Evolutionary conservation across 2,888 invertebrate genomes (phyloP), one percentile per base, ranked within the genome.

Genomic region (Laothoe populi): DNA sequence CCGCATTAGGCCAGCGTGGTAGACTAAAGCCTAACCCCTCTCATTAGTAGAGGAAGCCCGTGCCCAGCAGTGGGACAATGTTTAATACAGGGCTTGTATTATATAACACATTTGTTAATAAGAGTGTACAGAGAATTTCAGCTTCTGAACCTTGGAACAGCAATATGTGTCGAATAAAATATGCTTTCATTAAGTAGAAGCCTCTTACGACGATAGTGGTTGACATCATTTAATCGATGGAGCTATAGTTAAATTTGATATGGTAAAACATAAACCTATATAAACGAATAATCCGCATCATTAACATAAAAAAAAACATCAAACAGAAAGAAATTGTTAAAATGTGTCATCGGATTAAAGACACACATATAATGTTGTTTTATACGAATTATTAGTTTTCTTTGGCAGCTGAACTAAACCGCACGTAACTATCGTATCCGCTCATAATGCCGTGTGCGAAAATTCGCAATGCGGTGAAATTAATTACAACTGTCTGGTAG

Each of bases 341-440:
- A 31, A 19, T 16, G 19, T 35, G 19, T 53, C 31, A 19, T 19
- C 16, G 11, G 10, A 31, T 19, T 35, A 19, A 19, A 19, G 19
- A 35, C 31, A 53, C 31, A 53, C 31, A 35, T 31, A 53, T 53
- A 53, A 53, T 35, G 16, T 35, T 19, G 19, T 53, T 53, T 49
- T 35, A 31, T 31, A n/a, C 8, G 19, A 35, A 7, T 53, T 31
- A 19, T n/a, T 46, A 46, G n/a, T 53, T 53, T 19, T 16, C 19
- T 19, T 53, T 35, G 53, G 31, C 53, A 35, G 11, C 19, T 48
- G 21, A 3, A 24, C 26, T 53, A 53, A 35, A 35, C 19, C 49
- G 16, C 53, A 35, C 4, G 19, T 19, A 35, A 35, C 11, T 1
- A 8, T 44, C 19, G 42, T 42, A 3, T 16, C n/a, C 26, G 53